phyloP scores from a whole-genome alignment of 30 jellyfish, hydroid and myxozoan genomes.

The Turritopsis dohrnii region DNA sequence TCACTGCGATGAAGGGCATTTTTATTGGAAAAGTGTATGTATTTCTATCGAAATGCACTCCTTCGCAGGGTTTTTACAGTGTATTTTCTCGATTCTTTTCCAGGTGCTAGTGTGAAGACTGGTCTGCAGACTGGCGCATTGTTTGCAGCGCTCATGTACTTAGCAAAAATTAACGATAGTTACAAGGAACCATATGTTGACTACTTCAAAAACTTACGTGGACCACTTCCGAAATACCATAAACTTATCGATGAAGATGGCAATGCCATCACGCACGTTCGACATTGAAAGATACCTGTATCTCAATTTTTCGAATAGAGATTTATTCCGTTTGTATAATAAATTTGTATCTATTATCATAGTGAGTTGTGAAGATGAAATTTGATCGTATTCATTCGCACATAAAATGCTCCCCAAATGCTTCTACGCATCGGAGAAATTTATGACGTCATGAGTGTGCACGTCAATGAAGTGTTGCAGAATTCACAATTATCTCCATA shows the following conservation, averaged over 20 bases:
- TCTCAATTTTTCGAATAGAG: neutral
- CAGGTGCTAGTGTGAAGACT: conserved; percentile 18
- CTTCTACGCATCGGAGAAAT: no score
- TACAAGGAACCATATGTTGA: conserved; percentile 20
- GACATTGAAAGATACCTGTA: no score
- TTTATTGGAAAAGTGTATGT: no score
- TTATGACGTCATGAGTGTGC: no score
- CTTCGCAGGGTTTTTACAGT: no score
- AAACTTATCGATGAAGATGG: conserved; percentile 30
- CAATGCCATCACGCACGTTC: neutral
- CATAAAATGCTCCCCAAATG: neutral
- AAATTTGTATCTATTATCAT: neutral
- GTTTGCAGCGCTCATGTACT: neutral
- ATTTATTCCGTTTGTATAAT: neutral
- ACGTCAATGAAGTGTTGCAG: no score
- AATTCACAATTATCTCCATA: no score
- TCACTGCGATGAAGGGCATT: no score
- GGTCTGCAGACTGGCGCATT: conserved; percentile 16
- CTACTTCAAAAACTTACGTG: conserved; percentile 5
- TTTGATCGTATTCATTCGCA: neutral
- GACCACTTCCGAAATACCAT: conserved; percentile 14
- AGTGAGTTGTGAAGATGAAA: neutral
- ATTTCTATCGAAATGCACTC: no score
- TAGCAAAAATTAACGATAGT: conserved; percentile 1
- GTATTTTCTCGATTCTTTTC: no score